Conservation (phyloP, 2,113 vertebrate species). For the Guaruba guarouba region DNA sequence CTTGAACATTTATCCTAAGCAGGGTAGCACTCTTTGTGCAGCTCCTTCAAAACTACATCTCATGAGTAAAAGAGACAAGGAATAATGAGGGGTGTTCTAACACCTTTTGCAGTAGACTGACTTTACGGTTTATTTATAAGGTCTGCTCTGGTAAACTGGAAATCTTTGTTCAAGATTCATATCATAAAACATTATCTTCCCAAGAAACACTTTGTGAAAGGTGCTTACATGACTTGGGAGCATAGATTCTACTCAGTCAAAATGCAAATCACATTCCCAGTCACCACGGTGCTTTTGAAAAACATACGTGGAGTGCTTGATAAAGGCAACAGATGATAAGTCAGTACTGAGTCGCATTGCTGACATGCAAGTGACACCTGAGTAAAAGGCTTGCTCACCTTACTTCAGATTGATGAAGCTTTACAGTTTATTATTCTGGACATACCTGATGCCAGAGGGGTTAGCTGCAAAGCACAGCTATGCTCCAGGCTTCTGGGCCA, state of each 20-base stretch:
- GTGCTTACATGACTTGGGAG: background rate
- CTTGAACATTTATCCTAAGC: background rate
- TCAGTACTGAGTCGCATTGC: background rate
- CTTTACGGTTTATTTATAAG: background rate
- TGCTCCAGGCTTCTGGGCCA: background rate
- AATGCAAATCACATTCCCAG: background rate
- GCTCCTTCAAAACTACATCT: background rate
- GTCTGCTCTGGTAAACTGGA: background rate
- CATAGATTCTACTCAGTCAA: background rate
- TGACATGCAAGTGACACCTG: background rate
- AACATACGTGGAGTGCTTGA: background rate
- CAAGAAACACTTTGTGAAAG: background rate
- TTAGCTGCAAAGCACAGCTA: background rate
- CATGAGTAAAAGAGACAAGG: background rate
- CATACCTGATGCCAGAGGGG: background rate
- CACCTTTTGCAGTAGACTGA: background rate
- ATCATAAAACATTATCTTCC: background rate
- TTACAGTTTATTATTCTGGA: background rate
- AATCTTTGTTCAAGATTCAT: background rate
- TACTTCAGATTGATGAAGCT: background rate
- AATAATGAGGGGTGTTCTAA: background rate
- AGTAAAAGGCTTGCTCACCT: background rate
- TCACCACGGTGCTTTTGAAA: background rate
- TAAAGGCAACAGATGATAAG: background rate
- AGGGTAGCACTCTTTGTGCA: background rate